Conservation (phyloP, 2,888 invertebrate genomes). For the Eupithecia abbreviata region DNA sequence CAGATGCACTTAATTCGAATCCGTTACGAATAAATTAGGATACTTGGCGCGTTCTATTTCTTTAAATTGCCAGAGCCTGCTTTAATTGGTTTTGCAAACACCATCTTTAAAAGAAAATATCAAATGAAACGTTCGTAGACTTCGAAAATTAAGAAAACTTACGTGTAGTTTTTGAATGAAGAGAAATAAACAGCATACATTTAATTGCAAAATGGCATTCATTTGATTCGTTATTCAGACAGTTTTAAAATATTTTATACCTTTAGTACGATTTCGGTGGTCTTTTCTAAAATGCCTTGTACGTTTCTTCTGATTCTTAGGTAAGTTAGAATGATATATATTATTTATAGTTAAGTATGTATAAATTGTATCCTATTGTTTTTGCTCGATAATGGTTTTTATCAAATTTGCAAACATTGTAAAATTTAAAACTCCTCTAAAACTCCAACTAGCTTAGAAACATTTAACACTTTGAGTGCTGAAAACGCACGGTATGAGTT, state of each 20-base stretch:
- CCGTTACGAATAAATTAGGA: slow-evolving; percentile 40
- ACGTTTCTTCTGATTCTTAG: neutral
- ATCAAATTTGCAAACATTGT: neutral
- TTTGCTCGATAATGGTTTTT: neutral
- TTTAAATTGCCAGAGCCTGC: neutral
- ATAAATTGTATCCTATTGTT: neutral
- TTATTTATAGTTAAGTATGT: too few species aligned
- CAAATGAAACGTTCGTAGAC: neutral
- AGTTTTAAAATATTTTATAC: too few species aligned
- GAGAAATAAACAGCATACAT: neutral
- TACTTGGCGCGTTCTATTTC: slow-evolving; percentile 35
- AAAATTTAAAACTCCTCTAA: neutral
- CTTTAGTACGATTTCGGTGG: too few species aligned
- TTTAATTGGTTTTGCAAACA: slow-evolving; percentile 21
- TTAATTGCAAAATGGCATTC: neutral
- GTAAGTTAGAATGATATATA: too few species aligned
- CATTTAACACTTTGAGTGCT: too few species aligned
- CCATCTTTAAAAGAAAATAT: neutral
- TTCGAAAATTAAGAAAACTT: neutral
- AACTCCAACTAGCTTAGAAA: neutral
- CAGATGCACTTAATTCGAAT: slow-evolving; percentile 35
- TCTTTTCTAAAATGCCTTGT: too few species aligned
- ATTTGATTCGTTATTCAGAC: too few species aligned
- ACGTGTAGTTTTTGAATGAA: neutral
- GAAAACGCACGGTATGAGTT: too few species aligned